Percentiles rank a stretch among this genome's conserved stretches.
These are phyloP conservation scores for Phrynosoma blainvillii DNA, from an alignment of 2,113 vertebrate species.

Conservation along the genomic window DNA sequence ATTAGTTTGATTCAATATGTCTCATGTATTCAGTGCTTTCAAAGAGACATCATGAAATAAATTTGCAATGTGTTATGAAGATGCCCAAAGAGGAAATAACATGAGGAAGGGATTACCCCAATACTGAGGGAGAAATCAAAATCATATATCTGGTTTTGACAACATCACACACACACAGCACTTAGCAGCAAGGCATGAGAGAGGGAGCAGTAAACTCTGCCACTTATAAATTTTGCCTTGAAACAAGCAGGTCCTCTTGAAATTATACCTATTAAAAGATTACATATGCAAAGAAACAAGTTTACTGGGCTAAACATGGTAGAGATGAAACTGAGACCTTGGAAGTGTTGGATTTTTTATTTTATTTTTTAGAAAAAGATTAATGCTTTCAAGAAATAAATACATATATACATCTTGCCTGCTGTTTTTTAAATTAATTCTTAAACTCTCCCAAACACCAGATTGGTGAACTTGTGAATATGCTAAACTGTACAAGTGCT, in stretches of 20 bases:
- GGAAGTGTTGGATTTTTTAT: not conserved
- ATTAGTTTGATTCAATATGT: conserved; percentile 81
- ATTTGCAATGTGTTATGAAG: conserved; percentile 70
- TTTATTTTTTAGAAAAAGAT: no score
- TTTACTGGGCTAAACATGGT: conserved; percentile 34
- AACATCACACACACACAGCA: conserved; percentile 20
- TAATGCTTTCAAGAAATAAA: conserved; percentile 29
- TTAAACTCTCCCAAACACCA: conserved; percentile 28
- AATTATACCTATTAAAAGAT: conserved; percentile 44
- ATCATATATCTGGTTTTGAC: conserved; percentile 54
- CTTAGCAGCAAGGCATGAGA: conserved; percentile 12
- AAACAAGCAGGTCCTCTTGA: conserved; percentile 17
- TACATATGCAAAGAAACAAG: conserved; percentile 39
- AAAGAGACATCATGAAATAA: conserved; percentile 73
- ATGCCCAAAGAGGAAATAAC: conserved; percentile 80
- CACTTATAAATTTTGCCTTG: conserved; percentile 48
- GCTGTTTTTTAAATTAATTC: conserved; percentile 66
- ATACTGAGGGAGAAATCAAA: conserved; percentile 67
- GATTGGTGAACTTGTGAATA: conserved; percentile 29
- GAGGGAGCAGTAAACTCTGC: conserved; percentile 40
- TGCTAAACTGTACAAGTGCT: conserved; percentile 19
- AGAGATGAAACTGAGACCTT: conserved; percentile 28
- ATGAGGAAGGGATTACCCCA: conserved; percentile 73
- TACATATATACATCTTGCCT: conserved; percentile 16
- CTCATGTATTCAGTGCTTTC: conserved; percentile 72